These are phyloP conservation scores for Tachysurus fulvidraco DNA, from an alignment of 2,113 vertebrate genomes.

Conservation along the genomic window DNA sequence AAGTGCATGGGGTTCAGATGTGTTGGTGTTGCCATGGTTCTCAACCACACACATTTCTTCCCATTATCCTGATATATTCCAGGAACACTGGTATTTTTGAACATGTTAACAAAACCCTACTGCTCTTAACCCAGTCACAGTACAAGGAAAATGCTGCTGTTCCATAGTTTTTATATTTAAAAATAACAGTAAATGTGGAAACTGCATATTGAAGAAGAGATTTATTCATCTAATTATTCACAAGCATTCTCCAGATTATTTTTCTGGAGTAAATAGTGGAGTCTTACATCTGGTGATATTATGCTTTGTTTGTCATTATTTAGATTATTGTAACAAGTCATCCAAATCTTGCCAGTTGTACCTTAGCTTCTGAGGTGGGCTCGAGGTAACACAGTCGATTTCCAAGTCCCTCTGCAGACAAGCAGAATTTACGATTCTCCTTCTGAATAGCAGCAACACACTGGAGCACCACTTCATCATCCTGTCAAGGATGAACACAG, in stretches of 20 bases:
- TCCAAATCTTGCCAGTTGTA: constrained; percentile 57
- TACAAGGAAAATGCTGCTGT: not conserved
- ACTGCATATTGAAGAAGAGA: not conserved
- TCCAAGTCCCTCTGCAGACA: constrained; percentile 92
- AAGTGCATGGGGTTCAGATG: constrained; percentile 23
- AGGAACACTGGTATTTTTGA: constrained; percentile 10
- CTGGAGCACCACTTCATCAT: constrained; percentile 97
- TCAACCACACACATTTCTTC: constrained; percentile 39
- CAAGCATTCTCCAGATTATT: not conserved
- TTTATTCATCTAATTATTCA: not conserved
- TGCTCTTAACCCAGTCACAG: not conserved
- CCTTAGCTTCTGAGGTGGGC: constrained; percentile 96
- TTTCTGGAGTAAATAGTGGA: not conserved
- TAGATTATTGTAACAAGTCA: not conserved
- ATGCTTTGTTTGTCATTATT: not conserved
- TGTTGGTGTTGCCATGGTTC: constrained; percentile 51
- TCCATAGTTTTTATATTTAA: not conserved
- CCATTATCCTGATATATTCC: constrained; percentile 34
- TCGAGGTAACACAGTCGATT: constrained; percentile 94
- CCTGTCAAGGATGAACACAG: constrained; percentile 74
- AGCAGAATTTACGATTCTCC: constrained; percentile 95
- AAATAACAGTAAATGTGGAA: too few species aligned
- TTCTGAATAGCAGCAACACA: constrained; percentile 87
- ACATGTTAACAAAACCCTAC: not conserved
- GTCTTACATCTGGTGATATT: not conserved